Percentiles rank a stretch among this genome's conserved stretches.
Evolutionary conservation across 2,113 vertebrate genomes (phyloP).

Genomic region (Plotosus lineatus): DNA sequence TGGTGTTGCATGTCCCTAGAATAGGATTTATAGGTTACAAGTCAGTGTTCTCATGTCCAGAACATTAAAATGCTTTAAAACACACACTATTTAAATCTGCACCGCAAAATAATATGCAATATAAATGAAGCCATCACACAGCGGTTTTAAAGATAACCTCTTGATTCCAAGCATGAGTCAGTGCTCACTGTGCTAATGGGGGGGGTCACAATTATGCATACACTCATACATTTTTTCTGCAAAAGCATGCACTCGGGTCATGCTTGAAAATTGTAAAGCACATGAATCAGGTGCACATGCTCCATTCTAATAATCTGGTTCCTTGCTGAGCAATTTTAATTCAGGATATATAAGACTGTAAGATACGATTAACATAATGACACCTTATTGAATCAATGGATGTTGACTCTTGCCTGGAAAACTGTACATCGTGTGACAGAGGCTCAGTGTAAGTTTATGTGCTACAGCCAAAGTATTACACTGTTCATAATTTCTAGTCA

Average conservation of each 20-base stretch:
- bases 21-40: conserved; percentile 3
- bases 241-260: conserved; percentile 20
- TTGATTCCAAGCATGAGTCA: conserved; percentile 40
- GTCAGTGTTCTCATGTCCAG: conserved; percentile 53
- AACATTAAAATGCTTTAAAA: not conserved
- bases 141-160: not conserved
- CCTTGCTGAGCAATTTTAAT: conserved; percentile 11
- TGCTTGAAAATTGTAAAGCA: conserved; percentile 15
- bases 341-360: not conserved
- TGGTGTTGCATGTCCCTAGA: conserved; percentile 86
- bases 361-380: not conserved
- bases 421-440: conserved; percentile 4
- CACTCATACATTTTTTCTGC: conserved; percentile 17
- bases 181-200: not conserved
- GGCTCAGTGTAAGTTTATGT: conserved; percentile 57
- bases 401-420: conserved; percentile 67
- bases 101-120: conserved; percentile 3
- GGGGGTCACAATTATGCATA: conserved; percentile 14
- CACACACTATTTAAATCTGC: not conserved
- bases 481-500: conserved; percentile 14
- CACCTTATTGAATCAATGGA: not conserved
- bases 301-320: conserved; percentile 5
- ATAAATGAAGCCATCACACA: conserved; percentile 27
- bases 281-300: conserved; percentile 29
- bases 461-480: conserved; percentile 69